These are phyloP conservation scores for Lucilia sericata DNA, from an alignment of 1,140 invertebrate species.

Conservation along the genomic window DNA sequence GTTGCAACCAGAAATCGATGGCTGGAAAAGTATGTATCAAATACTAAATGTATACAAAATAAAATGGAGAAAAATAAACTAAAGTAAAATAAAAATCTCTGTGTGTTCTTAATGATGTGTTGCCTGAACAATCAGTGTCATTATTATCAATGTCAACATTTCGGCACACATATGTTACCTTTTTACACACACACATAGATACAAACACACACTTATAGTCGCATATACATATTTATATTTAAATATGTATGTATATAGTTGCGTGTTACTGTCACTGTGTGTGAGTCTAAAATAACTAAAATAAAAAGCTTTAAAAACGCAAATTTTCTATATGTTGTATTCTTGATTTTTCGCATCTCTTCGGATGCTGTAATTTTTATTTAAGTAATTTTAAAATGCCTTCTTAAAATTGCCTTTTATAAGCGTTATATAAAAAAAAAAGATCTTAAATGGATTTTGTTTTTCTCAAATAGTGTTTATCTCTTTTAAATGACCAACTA, in stretches of 20 bases:
- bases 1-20: neutral
- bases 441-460: neutral
- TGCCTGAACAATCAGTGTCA: slow-evolving; percentile 43
- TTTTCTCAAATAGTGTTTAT: neutral
- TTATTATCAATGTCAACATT: slow-evolving; percentile 44
- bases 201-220: too few species aligned
- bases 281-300: neutral
- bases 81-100: slow-evolving; percentile 19
- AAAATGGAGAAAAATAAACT: slow-evolving; percentile 1
- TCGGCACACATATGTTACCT: neutral
- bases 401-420: neutral
- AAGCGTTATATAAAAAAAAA: neutral
- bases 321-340: slow-evolving; percentile 38
- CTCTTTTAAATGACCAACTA: neutral
- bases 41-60: neutral
- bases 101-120: slow-evolving; percentile 44
- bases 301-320: slow-evolving; percentile 39
- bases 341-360: neutral
- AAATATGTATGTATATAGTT: neutral
- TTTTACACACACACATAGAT: too few species aligned
- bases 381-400: slow-evolving; percentile 26
- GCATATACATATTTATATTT: neutral
- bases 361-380: neutral
- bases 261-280: neutral
- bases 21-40: neutral